A percentile compares a stretch with the other conserved stretches of the same genome.
Conservation (phyloP, 2,888 invertebrate species). For the Ypsolopha scabrella region DNA sequence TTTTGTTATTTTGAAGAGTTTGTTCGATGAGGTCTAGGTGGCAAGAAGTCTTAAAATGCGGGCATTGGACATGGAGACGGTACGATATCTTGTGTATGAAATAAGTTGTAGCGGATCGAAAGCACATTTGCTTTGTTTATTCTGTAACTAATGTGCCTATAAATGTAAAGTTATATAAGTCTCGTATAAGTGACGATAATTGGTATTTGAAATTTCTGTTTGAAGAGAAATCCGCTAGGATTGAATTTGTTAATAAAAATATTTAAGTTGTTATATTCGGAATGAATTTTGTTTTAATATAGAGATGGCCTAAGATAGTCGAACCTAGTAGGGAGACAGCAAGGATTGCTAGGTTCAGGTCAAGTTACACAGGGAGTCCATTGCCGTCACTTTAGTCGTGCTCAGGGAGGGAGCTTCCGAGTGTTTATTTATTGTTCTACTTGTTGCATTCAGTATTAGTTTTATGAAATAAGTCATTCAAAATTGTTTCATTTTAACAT, state of each 20-base stretch:
- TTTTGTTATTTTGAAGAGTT: slow-evolving; percentile 41
- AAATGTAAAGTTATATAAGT: slow-evolving; percentile 66
- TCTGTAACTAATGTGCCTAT: slow-evolving; percentile 68
- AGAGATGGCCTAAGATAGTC: slow-evolving; percentile 52
- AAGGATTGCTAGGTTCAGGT: not conserved
- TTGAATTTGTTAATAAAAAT: slow-evolving; percentile 10
- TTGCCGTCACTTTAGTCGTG: slow-evolving; percentile 4
- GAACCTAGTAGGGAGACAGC: not conserved
- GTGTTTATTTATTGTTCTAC: slow-evolving; percentile 43
- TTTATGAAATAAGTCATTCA: slow-evolving; percentile 47
- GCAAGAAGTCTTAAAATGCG: slow-evolving; percentile 54
- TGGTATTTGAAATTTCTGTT: slow-evolving; percentile 43
- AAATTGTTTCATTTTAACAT: slow-evolving; percentile 37
- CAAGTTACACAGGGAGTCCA: not conserved
- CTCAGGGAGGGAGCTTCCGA: slow-evolving; percentile 24
- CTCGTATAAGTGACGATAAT: slow-evolving; percentile 55
- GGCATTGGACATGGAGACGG: slow-evolving; percentile 52
- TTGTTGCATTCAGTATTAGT: slow-evolving; percentile 59
- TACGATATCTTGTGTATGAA: slow-evolving; percentile 34
- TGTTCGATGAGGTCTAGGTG: slow-evolving; percentile 20
- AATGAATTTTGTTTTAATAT: slow-evolving; percentile 25
- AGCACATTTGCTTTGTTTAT: slow-evolving; percentile 63
- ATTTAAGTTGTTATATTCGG: slow-evolving; percentile 19
- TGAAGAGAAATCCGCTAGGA: slow-evolving; percentile 14
- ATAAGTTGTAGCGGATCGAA: slow-evolving; percentile 60